These are phyloP conservation scores for Poeciliopsis presidionis DNA, from an alignment of 2,797 vertebrate genomes.

Conservation along the genomic window DNA sequence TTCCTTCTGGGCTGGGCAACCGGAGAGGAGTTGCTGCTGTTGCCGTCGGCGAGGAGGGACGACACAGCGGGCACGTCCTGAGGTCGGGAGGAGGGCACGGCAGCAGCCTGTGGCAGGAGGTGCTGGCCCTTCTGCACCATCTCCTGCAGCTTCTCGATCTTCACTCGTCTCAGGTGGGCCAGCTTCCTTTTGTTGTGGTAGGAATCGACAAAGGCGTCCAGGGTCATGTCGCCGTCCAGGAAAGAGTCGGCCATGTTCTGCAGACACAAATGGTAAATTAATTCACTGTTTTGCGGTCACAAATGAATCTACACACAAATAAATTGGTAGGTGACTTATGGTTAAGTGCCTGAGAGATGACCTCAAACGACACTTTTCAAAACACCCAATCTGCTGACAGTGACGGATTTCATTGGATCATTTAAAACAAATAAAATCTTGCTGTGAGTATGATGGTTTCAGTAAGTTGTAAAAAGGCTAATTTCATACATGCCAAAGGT, in stretches of 20 bases:
- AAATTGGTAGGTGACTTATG: too few relatives aligned
- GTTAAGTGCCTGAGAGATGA: not conserved
- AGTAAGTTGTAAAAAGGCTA: not conserved
- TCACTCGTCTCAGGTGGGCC: conserved; percentile 91
- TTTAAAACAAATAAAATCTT: not conserved
- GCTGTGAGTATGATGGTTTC: not conserved
- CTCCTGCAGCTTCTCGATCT: conserved; percentile 97
- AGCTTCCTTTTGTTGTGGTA: conserved; percentile 93
- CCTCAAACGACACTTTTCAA: not conserved
- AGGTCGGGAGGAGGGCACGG: conserved; percentile 51
- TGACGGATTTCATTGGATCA: not conserved
- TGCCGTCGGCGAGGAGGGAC: conserved; percentile 62
- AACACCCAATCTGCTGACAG: not conserved
- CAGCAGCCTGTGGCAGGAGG: conserved; percentile 70
- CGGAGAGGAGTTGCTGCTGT: conserved; percentile 73
- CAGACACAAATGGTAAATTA: conserved; percentile 10
- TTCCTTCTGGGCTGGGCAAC: conserved; percentile 83
- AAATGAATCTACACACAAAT: not conserved
- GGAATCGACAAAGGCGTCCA: conserved; percentile 90
- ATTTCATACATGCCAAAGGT: not conserved
- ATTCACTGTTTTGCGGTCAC: not conserved
- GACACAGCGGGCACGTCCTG: conserved; percentile 62
- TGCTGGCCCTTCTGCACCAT: conserved; percentile 90
- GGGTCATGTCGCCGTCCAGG: conserved; percentile 88
- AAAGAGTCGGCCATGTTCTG: conserved; percentile 95